These are phyloP conservation scores for Drosophila malerkotliana DNA, from an alignment of 1,140 invertebrate genomes.

Conservation along the genomic window DNA sequence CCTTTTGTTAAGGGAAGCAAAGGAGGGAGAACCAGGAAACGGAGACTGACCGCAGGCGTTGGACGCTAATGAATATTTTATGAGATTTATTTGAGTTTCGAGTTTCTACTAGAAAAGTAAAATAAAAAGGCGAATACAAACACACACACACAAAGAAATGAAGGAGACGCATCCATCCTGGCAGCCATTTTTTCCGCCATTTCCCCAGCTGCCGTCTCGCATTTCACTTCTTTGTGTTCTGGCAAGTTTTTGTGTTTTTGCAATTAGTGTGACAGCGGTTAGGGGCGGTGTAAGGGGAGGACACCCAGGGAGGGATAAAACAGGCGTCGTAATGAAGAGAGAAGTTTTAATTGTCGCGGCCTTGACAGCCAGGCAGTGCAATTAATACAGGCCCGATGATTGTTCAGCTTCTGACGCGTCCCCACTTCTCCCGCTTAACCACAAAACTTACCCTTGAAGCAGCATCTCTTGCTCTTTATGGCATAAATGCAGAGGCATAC, in stretches of 20 bases:
- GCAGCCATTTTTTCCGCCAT: constrained; percentile 47
- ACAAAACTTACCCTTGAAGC: constrained; percentile 87
- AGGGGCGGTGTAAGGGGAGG: not conserved
- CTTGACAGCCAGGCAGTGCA: constrained; percentile 59
- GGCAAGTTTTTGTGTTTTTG: constrained; percentile 77
- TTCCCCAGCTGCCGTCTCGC: constrained; percentile 28
- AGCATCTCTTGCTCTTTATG: constrained; percentile 87
- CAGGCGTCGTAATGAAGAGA: constrained; percentile 62
- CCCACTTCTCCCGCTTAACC: not conserved
- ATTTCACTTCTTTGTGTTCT: constrained; percentile 40
- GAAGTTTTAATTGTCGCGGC: constrained; percentile 76
- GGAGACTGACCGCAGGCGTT: constrained; percentile 72
- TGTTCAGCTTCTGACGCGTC: constrained; percentile 17
- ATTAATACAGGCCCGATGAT: constrained; percentile 62
- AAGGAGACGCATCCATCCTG: constrained; percentile 43
- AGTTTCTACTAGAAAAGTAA: constrained; percentile 55
- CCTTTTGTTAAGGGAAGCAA: constrained; percentile 47
- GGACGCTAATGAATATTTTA: constrained; percentile 80
- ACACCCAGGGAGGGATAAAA: constrained; percentile 10
- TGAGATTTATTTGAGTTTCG: constrained; percentile 81
- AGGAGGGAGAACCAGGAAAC: constrained; percentile 11
- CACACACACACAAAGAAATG: constrained; percentile 21
- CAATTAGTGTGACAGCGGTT: constrained; percentile 70
- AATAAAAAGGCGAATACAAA: constrained; percentile 14
- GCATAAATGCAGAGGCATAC: constrained; percentile 86